Percentiles rank a stretch among this genome's conserved stretches.
These are phyloP conservation scores for Diploptera punctata DNA, from an alignment of 2,888 invertebrate genomes.

Conservation along the genomic window DNA sequence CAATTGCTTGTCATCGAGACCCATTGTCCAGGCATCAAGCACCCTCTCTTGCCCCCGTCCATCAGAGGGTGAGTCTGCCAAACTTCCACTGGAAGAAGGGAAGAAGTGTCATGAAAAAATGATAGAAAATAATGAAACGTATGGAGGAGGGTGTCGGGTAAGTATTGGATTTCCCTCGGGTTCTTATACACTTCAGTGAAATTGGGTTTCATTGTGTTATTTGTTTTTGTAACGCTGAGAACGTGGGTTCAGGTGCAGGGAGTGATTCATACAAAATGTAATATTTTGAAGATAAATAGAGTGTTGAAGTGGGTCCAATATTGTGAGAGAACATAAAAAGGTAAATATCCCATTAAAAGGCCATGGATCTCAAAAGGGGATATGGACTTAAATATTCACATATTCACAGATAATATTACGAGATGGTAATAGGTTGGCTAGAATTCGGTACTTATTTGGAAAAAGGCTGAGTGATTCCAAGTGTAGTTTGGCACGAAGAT, in stretches of 20 bases:
- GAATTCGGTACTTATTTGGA: no score
- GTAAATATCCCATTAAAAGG: no score
- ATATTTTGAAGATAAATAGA: no score
- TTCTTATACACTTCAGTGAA: constrained; percentile 8
- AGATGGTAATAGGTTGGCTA: no score
- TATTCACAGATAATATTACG: no score
- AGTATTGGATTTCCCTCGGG: constrained; percentile 29
- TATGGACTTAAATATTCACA: no score
- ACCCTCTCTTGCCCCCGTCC: constrained; percentile 2
- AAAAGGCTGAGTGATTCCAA: no score
- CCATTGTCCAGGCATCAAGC: constrained; percentile 18
- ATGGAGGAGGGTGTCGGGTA: background rate
- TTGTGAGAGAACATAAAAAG: no score
- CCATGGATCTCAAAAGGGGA: no score
- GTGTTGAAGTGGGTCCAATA: no score
- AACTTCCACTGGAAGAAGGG: background rate
- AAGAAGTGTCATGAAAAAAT: constrained; percentile 21
- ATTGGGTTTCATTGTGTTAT: constrained; percentile 14
- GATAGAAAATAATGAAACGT: constrained; percentile 32
- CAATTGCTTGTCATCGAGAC: constrained; percentile 24
- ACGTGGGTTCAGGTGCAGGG: background rate
- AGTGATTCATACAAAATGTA: background rate
- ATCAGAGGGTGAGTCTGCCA: constrained; percentile 17
- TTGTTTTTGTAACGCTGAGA: background rate
- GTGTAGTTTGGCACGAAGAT: no score